phyloP scores from a whole-genome alignment of 2,797 vertebrate genomes.

The Carduelis carduelis region DNA sequence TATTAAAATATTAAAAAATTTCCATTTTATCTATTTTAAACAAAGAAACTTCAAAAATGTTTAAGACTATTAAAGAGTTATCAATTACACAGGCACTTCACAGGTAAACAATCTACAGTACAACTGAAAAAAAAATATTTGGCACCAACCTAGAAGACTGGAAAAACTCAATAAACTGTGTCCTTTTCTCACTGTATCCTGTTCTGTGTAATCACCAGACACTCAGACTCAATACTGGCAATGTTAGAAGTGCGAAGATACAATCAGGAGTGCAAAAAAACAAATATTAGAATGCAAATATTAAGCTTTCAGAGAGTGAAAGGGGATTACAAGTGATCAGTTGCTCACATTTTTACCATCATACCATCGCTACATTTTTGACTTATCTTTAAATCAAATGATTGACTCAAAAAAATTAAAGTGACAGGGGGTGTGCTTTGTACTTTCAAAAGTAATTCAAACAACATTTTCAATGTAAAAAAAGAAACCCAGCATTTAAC shows the following conservation, averaged over 20 bases:
- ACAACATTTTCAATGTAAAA: not conserved
- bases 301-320: slow-evolving; percentile 45
- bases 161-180: slow-evolving; percentile 57
- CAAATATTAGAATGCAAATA: slow-evolving; percentile 55
- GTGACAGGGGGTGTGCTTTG: not conserved
- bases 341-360: slow-evolving; percentile 15
- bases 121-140: slow-evolving; percentile 79
- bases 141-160: slow-evolving; percentile 79
- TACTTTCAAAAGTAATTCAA: slow-evolving; percentile 42
- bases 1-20: slow-evolving; percentile 77
- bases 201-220: slow-evolving; percentile 52
- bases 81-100: slow-evolving; percentile 85
- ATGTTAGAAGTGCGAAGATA: slow-evolving; percentile 67
- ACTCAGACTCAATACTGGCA: slow-evolving; percentile 72
- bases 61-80: slow-evolving; percentile 77
- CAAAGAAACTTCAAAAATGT: slow-evolving; percentile 76
- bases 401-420: slow-evolving; percentile 35
- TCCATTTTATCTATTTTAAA: slow-evolving; percentile 69
- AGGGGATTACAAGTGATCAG: slow-evolving; percentile 23
- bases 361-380: not conserved
- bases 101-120: slow-evolving; percentile 86
- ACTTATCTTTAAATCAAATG: slow-evolving; percentile 36
- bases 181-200: slow-evolving; percentile 41
- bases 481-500: slow-evolving; percentile 35
- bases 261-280: slow-evolving; percentile 67